Evolutionary conservation across 2,888 invertebrate genomes (phyloP).

Genomic region (Nematopogon swammerdamellus): DNA sequence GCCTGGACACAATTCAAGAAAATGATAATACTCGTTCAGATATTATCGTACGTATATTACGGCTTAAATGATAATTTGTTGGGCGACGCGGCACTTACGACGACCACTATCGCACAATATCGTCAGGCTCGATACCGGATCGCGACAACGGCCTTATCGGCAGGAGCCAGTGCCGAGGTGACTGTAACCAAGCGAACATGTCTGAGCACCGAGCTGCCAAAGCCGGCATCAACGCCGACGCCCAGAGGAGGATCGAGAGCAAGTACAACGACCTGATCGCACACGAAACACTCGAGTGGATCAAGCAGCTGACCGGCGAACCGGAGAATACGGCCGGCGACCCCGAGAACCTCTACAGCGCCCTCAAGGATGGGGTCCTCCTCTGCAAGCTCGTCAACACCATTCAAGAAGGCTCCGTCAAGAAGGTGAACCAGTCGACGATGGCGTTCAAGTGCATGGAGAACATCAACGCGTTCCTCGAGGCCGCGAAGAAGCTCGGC

Average conservation of each 20-base stretch:
- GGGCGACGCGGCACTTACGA: background rate
- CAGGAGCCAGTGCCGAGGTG: slow-evolving; percentile 45
- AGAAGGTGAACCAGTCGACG: slow-evolving; percentile 85
- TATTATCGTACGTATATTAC: background rate
- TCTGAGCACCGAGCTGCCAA: slow-evolving; percentile 46
- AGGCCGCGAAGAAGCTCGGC: slow-evolving; percentile 79
- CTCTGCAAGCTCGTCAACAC: slow-evolving; percentile 88
- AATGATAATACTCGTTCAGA: background rate
- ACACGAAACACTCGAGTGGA: slow-evolving; percentile 90
- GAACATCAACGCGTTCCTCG: slow-evolving; percentile 92
- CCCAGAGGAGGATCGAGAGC: slow-evolving; percentile 73
- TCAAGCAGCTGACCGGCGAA: slow-evolving; percentile 78
- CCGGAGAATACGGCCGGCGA: slow-evolving; percentile 81
- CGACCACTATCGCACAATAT: slow-evolving; percentile 32
- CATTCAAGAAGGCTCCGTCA: slow-evolving; percentile 82
- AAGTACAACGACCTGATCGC: slow-evolving; percentile 96
- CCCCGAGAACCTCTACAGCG: slow-evolving; percentile 86
- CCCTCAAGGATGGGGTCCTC: slow-evolving; percentile 84
- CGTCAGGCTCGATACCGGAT: slow-evolving; percentile 22
- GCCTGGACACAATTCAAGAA: too few relatives aligned
- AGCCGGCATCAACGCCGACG: slow-evolving; percentile 50
- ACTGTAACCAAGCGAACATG: slow-evolving; percentile 36
- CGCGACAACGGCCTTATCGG: slow-evolving; percentile 35
- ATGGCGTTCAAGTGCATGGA: slow-evolving; percentile 99
- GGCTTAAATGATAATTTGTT: background rate